Conservation (phyloP, 92 coral and sea anemone genomes). For the Palythoa caribaeorum region DNA sequence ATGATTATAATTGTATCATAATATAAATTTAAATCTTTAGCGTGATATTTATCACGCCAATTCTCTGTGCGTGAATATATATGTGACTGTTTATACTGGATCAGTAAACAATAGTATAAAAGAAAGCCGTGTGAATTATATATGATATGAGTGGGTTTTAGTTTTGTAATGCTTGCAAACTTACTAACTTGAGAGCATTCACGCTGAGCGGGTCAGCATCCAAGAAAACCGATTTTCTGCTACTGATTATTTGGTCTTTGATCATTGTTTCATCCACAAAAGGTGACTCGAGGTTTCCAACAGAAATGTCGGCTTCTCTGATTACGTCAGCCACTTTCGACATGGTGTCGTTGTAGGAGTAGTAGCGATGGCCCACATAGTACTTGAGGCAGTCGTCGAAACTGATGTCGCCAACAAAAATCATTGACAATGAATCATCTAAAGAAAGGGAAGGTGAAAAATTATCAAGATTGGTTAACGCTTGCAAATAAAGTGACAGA, state of each 20-base stretch:
- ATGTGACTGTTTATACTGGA: no score
- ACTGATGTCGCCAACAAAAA: slow-evolving; percentile 85
- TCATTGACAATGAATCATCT: slow-evolving; percentile 42
- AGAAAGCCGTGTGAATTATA: no score
- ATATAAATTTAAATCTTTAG: no score
- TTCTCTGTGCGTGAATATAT: no score
- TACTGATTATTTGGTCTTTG: slow-evolving; percentile 35
- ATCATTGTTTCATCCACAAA: slow-evolving; percentile 58
- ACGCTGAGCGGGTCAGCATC: slow-evolving; percentile 58
- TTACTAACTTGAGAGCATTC: slow-evolving; percentile 54
- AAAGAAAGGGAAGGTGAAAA: no score
- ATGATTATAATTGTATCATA: no score
- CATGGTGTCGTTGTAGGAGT: slow-evolving; percentile 75
- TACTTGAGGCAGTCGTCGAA: slow-evolving; percentile 66
- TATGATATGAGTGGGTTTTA: not conserved
- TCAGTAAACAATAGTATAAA: no score
- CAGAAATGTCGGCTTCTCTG: slow-evolving; percentile 78
- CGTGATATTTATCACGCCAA: no score
- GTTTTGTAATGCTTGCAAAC: not conserved
- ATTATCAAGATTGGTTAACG: no score
- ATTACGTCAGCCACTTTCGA: slow-evolving; percentile 66
- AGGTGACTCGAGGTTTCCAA: slow-evolving; percentile 89
- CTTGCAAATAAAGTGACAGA: no score
- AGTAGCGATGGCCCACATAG: slow-evolving; percentile 59
- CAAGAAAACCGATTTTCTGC: slow-evolving; percentile 4